Base-by-base conservation (phyloP, 2,797 vertebrate species). In the Gambusia yucatana region DNA sequence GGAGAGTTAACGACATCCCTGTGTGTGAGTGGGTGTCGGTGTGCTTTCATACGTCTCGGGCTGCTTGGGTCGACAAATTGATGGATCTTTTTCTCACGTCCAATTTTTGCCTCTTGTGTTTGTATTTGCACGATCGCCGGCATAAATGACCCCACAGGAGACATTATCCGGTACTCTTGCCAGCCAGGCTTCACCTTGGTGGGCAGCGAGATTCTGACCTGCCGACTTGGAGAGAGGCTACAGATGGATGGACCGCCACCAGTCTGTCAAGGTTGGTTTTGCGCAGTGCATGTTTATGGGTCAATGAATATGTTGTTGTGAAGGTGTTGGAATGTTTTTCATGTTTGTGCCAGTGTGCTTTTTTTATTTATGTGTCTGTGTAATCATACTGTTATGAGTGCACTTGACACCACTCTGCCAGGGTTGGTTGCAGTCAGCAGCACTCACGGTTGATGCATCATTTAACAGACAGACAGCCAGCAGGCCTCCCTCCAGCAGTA, bases 81-180 rank as follows among this genome's bases (percentile, higher is more conserved):
- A 80, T 81, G 73, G 55, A 76, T 79, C 63, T 85, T 65, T 76
- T 80, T 83, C 81, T 85, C 61, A 73, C 69, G 57, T 79, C 36
- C 10, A 63, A n/a, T 6, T 73, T 48, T n/a, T 41, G 14, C 25
- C 20, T 79, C 59, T 73, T 77, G 41, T 78, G 50, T 87, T 72
- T 86, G 69, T 80, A 75, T 86, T 2, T 86, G 71, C 79, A 20
- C 79, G 78, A 76, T 67, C 84, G 83, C 43, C 79, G 72, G 82
- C 90, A 84, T 88, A 87, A 88, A 89, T 90, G 77, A 84, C 77
- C 81, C 88, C 85, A 92, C 92, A 99, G 98, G 98, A 87, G 98
- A 99, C 93, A 99, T 99, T 85, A 98, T 99, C 92, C 97, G 97
- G 75, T 99, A 99, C 91, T 96, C 97, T 30, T 99, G 98, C 94